Evolutionary conservation across 2,113 vertebrate species (phyloP).

Genomic region (Zootoca vivipara): DNA sequence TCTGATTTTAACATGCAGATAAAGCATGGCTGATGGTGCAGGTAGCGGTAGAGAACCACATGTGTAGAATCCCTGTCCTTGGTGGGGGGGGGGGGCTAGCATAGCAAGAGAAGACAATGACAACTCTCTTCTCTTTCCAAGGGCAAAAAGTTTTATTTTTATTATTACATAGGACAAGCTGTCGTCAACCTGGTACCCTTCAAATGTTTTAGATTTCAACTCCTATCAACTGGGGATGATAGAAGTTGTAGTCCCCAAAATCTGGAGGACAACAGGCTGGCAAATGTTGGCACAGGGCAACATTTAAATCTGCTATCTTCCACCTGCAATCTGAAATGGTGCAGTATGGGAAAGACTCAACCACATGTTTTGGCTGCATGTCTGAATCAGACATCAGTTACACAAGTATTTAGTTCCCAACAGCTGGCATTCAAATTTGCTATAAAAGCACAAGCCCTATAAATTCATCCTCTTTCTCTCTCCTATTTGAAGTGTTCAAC

Average conservation of each 20-base stretch:
- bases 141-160: too few species aligned
- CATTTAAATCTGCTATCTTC: background rate
- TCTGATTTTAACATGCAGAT: background rate
- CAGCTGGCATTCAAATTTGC: fast-evolving
- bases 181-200: too few species aligned
- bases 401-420: background rate
- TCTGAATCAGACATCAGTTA: background rate
- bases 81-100: too few species aligned
- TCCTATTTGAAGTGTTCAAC: background rate
- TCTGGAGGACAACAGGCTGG: too few species aligned
- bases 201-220: too few species aligned
- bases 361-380: background rate
- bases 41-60: background rate
- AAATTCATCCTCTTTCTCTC: background rate
- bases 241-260: too few species aligned
- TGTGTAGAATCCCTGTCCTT: background rate
- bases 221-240: too few species aligned
- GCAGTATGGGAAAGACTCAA: background rate
- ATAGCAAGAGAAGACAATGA: background rate
- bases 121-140: background rate
- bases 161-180: too few species aligned
- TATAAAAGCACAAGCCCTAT: background rate
- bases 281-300: background rate
- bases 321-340: background rate
- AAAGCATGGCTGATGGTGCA: background rate